phyloP scores from a whole-genome alignment of 1,140 invertebrate genomes.

The Megalopta genalis region DNA sequence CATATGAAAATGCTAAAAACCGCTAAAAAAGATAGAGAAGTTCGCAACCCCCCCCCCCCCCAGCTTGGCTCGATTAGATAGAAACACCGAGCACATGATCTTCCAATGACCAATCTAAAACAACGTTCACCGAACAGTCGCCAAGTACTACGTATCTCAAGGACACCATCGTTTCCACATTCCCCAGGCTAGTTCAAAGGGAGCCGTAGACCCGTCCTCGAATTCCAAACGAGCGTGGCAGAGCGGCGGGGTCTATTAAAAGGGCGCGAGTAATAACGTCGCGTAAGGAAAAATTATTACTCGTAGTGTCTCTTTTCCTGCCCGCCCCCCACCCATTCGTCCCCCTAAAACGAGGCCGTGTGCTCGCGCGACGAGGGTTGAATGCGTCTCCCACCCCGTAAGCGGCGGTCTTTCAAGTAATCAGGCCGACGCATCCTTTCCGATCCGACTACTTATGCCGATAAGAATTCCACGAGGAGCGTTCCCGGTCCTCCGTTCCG shows the following conservation, averaged over 20 bases:
- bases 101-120: too few species aligned
- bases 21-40: too few species aligned
- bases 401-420: slow-evolving; percentile 32
- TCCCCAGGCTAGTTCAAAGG: too few species aligned
- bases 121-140: too few species aligned
- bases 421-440: slow-evolving; percentile 47
- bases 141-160: background rate
- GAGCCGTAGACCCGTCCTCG: background rate
- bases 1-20: too few species aligned
- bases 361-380: background rate
- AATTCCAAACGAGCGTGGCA: background rate
- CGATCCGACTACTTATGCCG: slow-evolving; percentile 34
- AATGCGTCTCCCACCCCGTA: background rate
- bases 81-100: too few species aligned
- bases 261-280: too few species aligned
- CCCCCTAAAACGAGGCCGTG: background rate
- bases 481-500: slow-evolving; percentile 17
- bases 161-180: background rate
- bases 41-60: too few species aligned
- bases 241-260: too few species aligned
- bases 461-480: slow-evolving; percentile 44
- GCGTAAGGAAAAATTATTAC: background rate
- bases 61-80: too few species aligned
- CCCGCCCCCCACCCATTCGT: background rate
- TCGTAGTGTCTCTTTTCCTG: background rate